A percentile compares a stretch with the other conserved stretches of the same genome.
Evolutionary conservation across 2,113 vertebrate genomes (phyloP).

Genomic region (Hippocampus mohnikei): DNA sequence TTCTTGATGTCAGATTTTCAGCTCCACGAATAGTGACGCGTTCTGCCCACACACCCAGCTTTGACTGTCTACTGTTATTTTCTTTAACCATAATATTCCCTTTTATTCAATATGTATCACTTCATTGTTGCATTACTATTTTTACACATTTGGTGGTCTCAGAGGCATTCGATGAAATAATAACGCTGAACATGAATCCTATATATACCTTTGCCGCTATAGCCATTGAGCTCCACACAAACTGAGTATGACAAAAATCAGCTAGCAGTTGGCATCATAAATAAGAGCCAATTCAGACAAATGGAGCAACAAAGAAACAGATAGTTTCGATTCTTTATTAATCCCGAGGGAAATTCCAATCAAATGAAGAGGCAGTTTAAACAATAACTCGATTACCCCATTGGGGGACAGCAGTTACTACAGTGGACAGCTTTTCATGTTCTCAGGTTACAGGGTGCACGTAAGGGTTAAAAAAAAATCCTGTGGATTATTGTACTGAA

Average conservation of each 20-base stretch:
- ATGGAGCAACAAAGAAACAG: too few relatives aligned
- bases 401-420: too few relatives aligned
- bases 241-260: too few relatives aligned
- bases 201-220: background rate
- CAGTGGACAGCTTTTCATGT: too few relatives aligned
- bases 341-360: too few relatives aligned
- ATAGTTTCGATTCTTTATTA: too few relatives aligned
- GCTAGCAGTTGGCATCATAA: too few relatives aligned
- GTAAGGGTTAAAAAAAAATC: background rate
- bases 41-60: constrained; percentile 13
- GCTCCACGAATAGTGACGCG: constrained; percentile 17
- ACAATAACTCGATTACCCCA: too few relatives aligned
- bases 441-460: too few relatives aligned
- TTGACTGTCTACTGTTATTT: constrained; percentile 24
- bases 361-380: background rate
- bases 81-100: constrained; percentile 7
- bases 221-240: too few relatives aligned
- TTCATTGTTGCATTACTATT: constrained; percentile 40
- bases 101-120: constrained; percentile 20
- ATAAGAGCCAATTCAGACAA: too few relatives aligned
- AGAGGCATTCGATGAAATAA: constrained; percentile 15
- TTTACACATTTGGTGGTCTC: constrained; percentile 16
- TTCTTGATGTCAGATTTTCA: constrained; percentile 23
- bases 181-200: constrained; percentile 12
- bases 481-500: background rate